Conservation (phyloP, 2,888 invertebrate species). For the Watsonalla cultraria region DNA sequence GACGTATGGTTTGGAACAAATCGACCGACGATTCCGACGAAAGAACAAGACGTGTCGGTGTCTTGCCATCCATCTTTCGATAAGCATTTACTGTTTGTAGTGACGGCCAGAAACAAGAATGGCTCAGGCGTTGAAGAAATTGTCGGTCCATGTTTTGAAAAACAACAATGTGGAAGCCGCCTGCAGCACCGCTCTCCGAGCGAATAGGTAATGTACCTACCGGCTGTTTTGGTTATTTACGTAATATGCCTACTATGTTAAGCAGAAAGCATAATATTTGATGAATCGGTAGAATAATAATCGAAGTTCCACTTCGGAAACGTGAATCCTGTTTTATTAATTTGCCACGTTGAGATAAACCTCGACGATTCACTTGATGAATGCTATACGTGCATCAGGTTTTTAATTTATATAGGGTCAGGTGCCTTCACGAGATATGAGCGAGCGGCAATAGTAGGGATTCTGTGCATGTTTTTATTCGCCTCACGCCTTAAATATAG, state of each 20-base stretch:
- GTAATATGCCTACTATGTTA: conserved; percentile 32
- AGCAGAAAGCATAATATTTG: background rate
- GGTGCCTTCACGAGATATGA: too few relatives aligned
- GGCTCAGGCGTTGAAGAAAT: conserved; percentile 56
- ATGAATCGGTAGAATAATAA: background rate
- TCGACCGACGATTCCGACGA: too few relatives aligned
- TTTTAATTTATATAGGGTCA: too few relatives aligned
- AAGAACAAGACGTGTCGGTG: too few relatives aligned
- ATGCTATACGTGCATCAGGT: too few relatives aligned
- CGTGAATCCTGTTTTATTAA: background rate
- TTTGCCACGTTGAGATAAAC: too few relatives aligned
- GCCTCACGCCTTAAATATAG: too few relatives aligned
- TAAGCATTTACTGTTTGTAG: conserved; percentile 6
- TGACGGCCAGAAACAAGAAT: conserved; percentile 35
- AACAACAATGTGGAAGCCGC: conserved; percentile 51
- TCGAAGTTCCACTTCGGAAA: background rate
- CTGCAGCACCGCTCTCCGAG: conserved; percentile 37
- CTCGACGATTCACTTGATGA: too few relatives aligned
- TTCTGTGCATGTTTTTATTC: too few relatives aligned
- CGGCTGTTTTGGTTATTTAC: conserved; percentile 51
- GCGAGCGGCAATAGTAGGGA: too few relatives aligned
- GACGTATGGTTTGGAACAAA: too few relatives aligned
- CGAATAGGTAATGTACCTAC: conserved; percentile 50
- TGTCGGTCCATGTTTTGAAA: conserved; percentile 53
- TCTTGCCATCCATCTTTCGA: background rate